Conservation (phyloP, 2,888 invertebrate species). For the Pinctada fucata region DNA sequence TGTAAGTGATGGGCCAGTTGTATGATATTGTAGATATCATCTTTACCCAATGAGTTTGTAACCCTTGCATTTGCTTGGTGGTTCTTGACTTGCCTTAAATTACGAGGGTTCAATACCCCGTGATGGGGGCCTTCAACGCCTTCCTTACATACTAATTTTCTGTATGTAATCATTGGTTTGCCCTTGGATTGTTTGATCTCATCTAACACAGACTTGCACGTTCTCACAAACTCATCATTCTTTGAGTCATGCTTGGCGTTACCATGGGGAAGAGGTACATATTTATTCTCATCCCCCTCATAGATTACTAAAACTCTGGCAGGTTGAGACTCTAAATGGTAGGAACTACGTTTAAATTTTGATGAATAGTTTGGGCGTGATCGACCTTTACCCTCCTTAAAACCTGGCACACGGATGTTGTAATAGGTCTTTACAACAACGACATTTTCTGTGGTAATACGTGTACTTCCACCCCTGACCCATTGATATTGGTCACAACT, state of each 20-base stretch:
- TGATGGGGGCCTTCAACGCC: constrained; percentile 4
- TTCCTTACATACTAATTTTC: constrained; percentile 12
- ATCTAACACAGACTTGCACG: not conserved
- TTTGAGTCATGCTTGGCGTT: constrained; percentile 9
- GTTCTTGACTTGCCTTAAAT: constrained; percentile 24
- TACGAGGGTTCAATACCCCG: constrained; percentile 26
- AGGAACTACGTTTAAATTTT: constrained; percentile 9
- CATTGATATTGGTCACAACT: no score
- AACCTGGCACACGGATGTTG: constrained; percentile 13
- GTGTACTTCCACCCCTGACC: no score
- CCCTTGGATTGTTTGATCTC: constrained; percentile 2
- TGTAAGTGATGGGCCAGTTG: constrained; percentile 22
- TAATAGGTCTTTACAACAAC: constrained; percentile 8
- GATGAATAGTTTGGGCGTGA: constrained; percentile 2
- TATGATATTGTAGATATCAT: constrained; percentile 19
- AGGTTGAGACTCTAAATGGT: no score
- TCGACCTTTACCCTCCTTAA: constrained; percentile 7
- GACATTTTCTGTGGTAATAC: no score
- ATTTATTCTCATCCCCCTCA: constrained; percentile 13
- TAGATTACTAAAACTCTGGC: constrained; percentile 5
- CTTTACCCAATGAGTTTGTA: constrained; percentile 10
- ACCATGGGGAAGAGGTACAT: constrained; percentile 14
- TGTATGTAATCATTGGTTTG: constrained; percentile 5
- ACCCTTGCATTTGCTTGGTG: not conserved
- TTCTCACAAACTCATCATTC: constrained; percentile 3